phyloP scores from a whole-genome alignment of 2,888 invertebrate species.

The Spilosoma lubricipeda region DNA sequence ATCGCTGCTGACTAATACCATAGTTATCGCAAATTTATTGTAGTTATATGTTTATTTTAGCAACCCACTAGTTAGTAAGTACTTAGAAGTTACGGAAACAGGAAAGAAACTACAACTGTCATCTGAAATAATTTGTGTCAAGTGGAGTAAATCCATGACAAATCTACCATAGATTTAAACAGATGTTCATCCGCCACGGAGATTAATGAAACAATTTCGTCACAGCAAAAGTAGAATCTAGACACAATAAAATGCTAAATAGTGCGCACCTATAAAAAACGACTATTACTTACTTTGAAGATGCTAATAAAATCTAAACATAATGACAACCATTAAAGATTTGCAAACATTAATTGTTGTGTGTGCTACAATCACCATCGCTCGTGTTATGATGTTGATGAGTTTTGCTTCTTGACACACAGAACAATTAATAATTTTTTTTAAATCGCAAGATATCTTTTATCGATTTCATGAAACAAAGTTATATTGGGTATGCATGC shows the following conservation, averaged over 20 bases:
- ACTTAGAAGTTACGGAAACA: constrained; percentile 30
- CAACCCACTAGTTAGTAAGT: constrained; percentile 5
- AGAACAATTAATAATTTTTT: constrained; percentile 24
- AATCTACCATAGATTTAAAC: constrained; percentile 44
- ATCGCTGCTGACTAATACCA: constrained; percentile 56
- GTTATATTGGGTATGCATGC: constrained; percentile 60
- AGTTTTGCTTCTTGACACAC: constrained; percentile 12
- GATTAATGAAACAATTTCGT: constrained; percentile 42
- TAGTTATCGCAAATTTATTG: constrained; percentile 59
- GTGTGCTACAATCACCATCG: constrained; percentile 26
- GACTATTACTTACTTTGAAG: constrained; percentile 41
- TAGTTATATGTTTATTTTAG: constrained; percentile 49
- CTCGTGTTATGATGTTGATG: constrained; percentile 21
- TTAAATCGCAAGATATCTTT: constrained; percentile 37
- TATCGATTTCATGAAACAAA: constrained; percentile 40
- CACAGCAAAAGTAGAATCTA: constrained; percentile 29
- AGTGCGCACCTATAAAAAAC: constrained; percentile 28
- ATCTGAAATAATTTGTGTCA: constrained; percentile 33
- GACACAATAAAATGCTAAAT: constrained; percentile 40
- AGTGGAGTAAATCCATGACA: constrained; percentile 33
- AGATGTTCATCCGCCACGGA: constrained; percentile 40
- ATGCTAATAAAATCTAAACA: constrained; percentile 41
- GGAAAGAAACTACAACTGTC: constrained; percentile 21
- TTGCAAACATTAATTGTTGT: constrained; percentile 27
- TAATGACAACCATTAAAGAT: constrained; percentile 36